Evolutionary conservation across 2,113 vertebrate genomes (phyloP).

Genomic region (Cromileptes altivelis): DNA sequence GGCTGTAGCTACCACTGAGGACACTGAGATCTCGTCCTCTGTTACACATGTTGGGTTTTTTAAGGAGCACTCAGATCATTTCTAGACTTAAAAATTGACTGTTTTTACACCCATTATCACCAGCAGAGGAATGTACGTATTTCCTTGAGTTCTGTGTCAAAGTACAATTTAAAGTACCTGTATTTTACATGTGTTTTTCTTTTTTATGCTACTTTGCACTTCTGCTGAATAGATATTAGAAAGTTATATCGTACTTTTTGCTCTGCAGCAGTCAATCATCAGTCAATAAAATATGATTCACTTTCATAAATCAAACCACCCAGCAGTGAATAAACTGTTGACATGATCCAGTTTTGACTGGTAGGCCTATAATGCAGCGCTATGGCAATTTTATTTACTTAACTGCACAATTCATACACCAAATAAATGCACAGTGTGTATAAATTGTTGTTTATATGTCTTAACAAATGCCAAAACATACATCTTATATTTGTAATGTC

Average conservation of each 20-base stretch:
- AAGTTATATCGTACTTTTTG: background rate
- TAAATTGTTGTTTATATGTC: background rate
- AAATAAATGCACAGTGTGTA: background rate
- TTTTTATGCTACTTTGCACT: background rate
- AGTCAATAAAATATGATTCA: background rate
- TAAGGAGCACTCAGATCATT: background rate
- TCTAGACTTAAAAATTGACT: background rate
- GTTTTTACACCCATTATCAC: background rate
- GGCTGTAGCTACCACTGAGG: background rate
- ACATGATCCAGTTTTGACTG: conserved; percentile 27
- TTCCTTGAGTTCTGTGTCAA: background rate
- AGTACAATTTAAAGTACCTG: background rate
- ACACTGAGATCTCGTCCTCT: background rate
- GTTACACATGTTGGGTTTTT: background rate
- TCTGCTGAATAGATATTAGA: background rate
- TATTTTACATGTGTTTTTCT: background rate
- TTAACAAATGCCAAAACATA: background rate
- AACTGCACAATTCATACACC: conserved; percentile 30
- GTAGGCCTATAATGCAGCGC: background rate
- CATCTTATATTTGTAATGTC: background rate
- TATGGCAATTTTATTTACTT: conserved; percentile 36
- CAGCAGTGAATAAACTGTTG: background rate
- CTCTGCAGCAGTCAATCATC: background rate
- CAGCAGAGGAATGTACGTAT: background rate
- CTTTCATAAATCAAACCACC: background rate